Percentiles rank a stretch among this genome's conserved stretches.
Evolutionary conservation across 2,888 invertebrate genomes (phyloP).

Genomic region (Catocala fraxini): DNA sequence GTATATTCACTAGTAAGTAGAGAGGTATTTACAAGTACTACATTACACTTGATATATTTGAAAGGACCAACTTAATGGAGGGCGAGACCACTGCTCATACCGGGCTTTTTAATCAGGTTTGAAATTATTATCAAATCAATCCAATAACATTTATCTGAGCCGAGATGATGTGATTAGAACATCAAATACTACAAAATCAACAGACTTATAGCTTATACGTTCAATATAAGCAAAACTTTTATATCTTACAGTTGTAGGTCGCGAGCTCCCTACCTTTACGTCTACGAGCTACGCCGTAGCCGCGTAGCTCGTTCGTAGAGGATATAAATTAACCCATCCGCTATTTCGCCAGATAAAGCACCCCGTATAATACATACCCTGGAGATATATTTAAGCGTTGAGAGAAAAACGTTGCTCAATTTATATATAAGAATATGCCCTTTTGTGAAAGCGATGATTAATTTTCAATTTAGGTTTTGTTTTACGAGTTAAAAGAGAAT

Average conservation of each 20-base stretch:
- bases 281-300: conserved; percentile 44
- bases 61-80: too few relatives aligned
- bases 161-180: too few relatives aligned
- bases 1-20: too few relatives aligned
- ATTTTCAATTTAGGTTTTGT: conserved; percentile 41
- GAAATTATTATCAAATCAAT: too few relatives aligned
- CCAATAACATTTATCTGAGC: too few relatives aligned
- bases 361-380: conserved; percentile 46
- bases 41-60: too few relatives aligned
- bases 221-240: too few relatives aligned
- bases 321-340: conserved; percentile 53
- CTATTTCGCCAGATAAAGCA: conserved; percentile 52
- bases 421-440: conserved; percentile 36
- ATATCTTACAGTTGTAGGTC: not conserved
- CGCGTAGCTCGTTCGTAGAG: conserved; percentile 26
- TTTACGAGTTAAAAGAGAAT: conserved; percentile 11
- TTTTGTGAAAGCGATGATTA: conserved; percentile 44
- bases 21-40: too few relatives aligned
- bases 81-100: too few relatives aligned
- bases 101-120: too few relatives aligned
- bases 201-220: too few relatives aligned
- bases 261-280: conserved; percentile 2
- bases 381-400: conserved; percentile 48
- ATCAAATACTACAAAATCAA: too few relatives aligned
- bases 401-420: conserved; percentile 46